Evolutionary conservation across 2,113 vertebrate genomes (phyloP), one percentile per base, ranked within the genome.

Genomic region (Scomber colias): DNA sequence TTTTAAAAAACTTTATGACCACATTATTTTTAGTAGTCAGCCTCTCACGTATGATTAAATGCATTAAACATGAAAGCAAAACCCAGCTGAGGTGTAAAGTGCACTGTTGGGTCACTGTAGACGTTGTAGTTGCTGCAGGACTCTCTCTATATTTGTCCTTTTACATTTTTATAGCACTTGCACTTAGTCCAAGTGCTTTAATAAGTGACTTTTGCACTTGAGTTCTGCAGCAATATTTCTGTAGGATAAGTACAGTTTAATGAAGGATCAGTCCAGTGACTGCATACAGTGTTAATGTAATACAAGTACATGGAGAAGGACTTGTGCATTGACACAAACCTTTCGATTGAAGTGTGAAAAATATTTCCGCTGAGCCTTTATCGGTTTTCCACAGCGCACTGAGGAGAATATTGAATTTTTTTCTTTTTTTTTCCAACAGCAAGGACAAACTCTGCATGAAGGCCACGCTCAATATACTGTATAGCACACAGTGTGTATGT

Each of bases 371-470:
- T 65, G 46, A 30, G 46, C 55, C 17, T 51, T 61, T 69, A 73
- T 68, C 9, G 6, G 53, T 75, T 77, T 70, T 84, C 53, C 48
- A 46, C 51, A 48, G 64, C 4, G 3, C 63, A 13, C 66, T 57
- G 63, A 73, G 17, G 64, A 90, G 60, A 77, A 63, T 71, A 84
- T 75, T 75, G 68, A 82, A 64, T 4, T 31, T 19, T 27, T 27
- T 27, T 3, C 21, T 71, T 59, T 6, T 67, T 49, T 63, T 31
- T 35, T 27, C 0, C 11, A 62, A 65, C 68, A 53, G 65, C 54
- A 79, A 82, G 79, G 77, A 76, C 74, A 85, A 73, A 72, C 67
- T 75, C 65, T 66, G 83, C 77, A 73, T 86, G 75, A 71, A 63
- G 49, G 71, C 75, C 64, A 76, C 30, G 17, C 70, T 88, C 81